Percentiles rank a stretch among this genome's conserved stretches.
Conservation (phyloP, 2,888 invertebrate genomes). For the Lepidonotus clava region DNA sequence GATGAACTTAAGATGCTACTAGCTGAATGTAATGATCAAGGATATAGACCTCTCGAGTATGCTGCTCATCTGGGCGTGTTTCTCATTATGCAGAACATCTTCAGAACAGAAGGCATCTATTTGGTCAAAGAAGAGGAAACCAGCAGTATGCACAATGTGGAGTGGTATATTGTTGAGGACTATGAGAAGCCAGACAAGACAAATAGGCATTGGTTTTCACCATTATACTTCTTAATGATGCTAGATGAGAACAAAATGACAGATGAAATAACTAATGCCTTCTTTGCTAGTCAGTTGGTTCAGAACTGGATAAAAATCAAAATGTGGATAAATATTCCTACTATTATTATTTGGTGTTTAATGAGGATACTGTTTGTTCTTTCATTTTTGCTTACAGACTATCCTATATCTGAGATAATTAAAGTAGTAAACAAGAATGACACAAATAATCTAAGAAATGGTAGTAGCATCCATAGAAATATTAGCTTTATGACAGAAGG, state of each 20-base stretch:
- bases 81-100: not conserved
- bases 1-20: not conserved
- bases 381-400: not conserved
- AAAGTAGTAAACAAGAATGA: no score
- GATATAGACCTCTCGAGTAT: not conserved
- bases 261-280: not conserved
- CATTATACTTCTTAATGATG: conserved; percentile 25
- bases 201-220: not conserved
- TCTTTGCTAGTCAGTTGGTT: not conserved
- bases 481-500: no score
- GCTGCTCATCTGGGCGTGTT: conserved; percentile 29
- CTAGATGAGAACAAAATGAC: not conserved
- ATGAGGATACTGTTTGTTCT: not conserved
- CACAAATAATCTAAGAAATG: no score
- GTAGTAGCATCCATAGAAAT: no score
- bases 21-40: not conserved
- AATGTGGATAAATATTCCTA: not conserved
- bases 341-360: not conserved
- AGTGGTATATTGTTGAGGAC: conserved; percentile 18
- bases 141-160: not conserved
- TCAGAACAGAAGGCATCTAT: conserved; percentile 17
- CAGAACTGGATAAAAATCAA: conserved; percentile 33
- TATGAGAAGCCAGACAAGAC: not conserved
- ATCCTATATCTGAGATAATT: no score
- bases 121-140: not conserved